A percentile compares a stretch with the other conserved stretches of the same genome.
Evolutionary conservation across 2,113 vertebrate genomes (phyloP).

Genomic region (Nicator chloris): DNA sequence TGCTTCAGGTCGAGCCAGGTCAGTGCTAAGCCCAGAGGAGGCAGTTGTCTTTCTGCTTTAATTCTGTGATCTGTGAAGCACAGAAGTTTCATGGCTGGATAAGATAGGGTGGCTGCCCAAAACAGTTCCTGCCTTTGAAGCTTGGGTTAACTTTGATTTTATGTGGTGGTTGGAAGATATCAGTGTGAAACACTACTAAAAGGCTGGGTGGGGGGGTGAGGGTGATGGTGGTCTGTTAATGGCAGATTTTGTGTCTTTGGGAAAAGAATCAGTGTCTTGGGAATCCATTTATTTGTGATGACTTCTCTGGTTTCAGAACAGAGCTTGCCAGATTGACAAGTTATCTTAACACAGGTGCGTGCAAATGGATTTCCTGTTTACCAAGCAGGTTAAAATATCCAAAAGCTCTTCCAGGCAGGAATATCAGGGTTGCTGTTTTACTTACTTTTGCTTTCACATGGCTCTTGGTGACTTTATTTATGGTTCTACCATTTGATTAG

Average conservation of each 20-base stretch:
- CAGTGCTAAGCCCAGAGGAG: background rate
- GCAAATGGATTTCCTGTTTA: conserved; percentile 23
- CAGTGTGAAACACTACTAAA: background rate
- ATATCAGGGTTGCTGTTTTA: background rate
- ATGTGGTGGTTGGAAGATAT: background rate
- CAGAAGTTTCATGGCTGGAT: background rate
- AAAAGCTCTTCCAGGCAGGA: background rate
- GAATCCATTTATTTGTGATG: background rate
- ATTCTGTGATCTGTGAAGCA: background rate
- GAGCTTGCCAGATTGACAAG: background rate
- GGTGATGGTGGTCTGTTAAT: background rate
- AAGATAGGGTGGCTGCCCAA: background rate
- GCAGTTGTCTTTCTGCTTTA: background rate
- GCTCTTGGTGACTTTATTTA: background rate
- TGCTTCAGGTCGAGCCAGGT: background rate
- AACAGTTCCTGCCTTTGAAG: background rate
- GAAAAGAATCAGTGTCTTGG: background rate
- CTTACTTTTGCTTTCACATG: conserved; percentile 17
- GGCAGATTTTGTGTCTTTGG: background rate
- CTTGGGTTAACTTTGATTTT: background rate
- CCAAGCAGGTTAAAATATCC: background rate
- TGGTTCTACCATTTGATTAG: background rate
- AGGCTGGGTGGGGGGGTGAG: background rate
- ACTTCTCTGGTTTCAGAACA: background rate
- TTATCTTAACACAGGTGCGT: background rate